Percentiles rank a stretch among this genome's conserved stretches.
Conservation (phyloP, 2,888 invertebrate genomes). For the Tortricodes alternella region DNA sequence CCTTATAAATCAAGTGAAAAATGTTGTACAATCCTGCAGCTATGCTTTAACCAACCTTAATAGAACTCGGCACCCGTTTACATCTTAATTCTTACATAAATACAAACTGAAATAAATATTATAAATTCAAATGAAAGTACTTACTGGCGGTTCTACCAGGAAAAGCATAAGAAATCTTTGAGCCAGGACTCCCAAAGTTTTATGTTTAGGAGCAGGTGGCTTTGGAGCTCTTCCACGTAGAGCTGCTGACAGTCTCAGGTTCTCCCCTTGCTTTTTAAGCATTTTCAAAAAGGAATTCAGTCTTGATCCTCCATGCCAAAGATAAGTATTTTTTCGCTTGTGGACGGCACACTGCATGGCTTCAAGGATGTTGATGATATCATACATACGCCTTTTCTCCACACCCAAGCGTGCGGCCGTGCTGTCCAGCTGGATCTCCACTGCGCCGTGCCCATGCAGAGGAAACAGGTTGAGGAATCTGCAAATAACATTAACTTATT, state of each 20-base stretch:
- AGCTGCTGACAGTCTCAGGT: slow-evolving; percentile 76
- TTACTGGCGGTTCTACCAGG: slow-evolving; percentile 85
- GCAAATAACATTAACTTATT: slow-evolving; percentile 37
- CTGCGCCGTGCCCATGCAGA: slow-evolving; percentile 71
- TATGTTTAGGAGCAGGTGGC: slow-evolving; percentile 82
- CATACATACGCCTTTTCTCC: slow-evolving; percentile 87
- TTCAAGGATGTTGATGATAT: slow-evolving; percentile 88
- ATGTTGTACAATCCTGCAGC: too few relatives aligned
- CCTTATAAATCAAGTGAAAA: too few relatives aligned
- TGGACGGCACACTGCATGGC: slow-evolving; percentile 87
- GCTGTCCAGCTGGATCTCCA: slow-evolving; percentile 84
- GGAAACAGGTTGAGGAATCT: slow-evolving; percentile 83
- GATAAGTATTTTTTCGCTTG: slow-evolving; percentile 85
- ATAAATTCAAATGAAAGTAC: slow-evolving; percentile 37
- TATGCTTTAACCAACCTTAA: too few relatives aligned
- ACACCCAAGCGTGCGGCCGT: slow-evolving; percentile 85
- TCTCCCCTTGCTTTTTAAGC: slow-evolving; percentile 83
- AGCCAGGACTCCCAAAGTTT: slow-evolving; percentile 86
- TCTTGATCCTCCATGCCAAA: slow-evolving; percentile 86
- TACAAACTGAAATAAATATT: background rate
- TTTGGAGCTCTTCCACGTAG: slow-evolving; percentile 76
- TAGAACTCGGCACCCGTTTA: too few relatives aligned
- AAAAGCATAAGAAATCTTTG: slow-evolving; percentile 88
- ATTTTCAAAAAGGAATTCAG: slow-evolving; percentile 83
- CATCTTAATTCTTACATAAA: too few relatives aligned